Evolutionary conservation across 2,888 invertebrate genomes (phyloP), one percentile per base, ranked within the genome.

Genomic region (Isotomurus palustris): DNA sequence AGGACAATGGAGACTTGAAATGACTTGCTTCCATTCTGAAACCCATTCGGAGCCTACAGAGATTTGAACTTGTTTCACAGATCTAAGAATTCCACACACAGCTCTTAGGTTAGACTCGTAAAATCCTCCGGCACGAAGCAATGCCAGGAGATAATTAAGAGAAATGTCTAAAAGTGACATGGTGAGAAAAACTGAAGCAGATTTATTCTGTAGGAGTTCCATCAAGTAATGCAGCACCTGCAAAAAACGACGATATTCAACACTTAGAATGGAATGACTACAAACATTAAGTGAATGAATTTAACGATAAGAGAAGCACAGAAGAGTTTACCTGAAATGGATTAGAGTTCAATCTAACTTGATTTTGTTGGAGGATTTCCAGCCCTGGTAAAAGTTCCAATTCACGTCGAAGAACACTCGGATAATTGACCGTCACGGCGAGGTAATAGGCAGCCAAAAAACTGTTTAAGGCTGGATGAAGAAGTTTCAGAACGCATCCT

Each of bases 371-470:
- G 4, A 69, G 60, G 5, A 47, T 25, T 28, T 65, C 64, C 28
- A 77, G 65, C 32, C 76, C 76, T 1, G 79, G 79, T 44, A 81
- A 74, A 2, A 78, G 75, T 54, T 81, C 80, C 52, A 81, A 73
- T 71, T 81, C 81, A 12, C 78, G 74, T 21, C 78, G 74, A 4
- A 81, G 72, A 17, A 80, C 75, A 47, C 78, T 78, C 0, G 79
- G 76, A 62, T 79, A 76, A 65, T 77, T 78, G 4, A 79, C 78
- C 4, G 80, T 74, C 1, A 80, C 79, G 1, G 79, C 77, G n/a
- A 81, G 74, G 70, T 81, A 81, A 67, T 79, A 79, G 1, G 81
- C 80, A 1, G 80, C 78, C n/a, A 81, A 72, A 68, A 78, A 80
- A 66, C 80, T 80, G 17, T 78, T 76, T 60, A 81, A 76, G 1